Evolutionary conservation across 2,888 invertebrate genomes (phyloP), one percentile per base, ranked within the genome.

Genomic region (Drosophila prostipennis): DNA sequence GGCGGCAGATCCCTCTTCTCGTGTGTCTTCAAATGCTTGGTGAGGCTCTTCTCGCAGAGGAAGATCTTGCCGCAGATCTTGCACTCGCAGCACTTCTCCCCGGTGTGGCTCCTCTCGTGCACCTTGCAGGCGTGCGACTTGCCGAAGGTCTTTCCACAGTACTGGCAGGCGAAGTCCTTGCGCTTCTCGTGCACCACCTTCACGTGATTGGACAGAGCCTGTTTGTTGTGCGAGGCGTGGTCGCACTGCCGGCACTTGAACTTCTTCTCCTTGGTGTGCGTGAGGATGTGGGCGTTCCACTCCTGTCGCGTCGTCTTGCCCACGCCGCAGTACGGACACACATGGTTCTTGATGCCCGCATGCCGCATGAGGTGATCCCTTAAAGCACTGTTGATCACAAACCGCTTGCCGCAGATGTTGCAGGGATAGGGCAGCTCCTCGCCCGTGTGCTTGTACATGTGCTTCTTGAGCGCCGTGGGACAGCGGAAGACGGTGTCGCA

Each of bases 301-400:
- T 91, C 91, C 45, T 91, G 91, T 0, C 91, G 76, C 3, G 91
- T 91, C 1, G 91, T 91, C 55, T 91, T 91, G 13, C 89, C 91
- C 19, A 90, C 90, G 4, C 91, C 91, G 46, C 91, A 91, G 40
- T 91, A 90, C 0, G 91, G 91, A 40, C 91, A 91, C 2, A 91
- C 90, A 46, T 91, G 91, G 34, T 91, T 91, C 60, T 91, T 91
- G 51, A 91, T 91, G n/a, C 91, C 91, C 0, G 91, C 90, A 61
- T 91, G 91, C 0, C 91, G 89, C 87, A 91, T 91, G 16, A 91
- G 64, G 63, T 91, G 91, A 67, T 91, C 91, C 49, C 91, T 84
- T 4, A 91, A 78, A 1, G 91, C 91, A 34, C 90, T 89, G 46
- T 90, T 91, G 13, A 91, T 91, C 8, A 91, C 91, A 52, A 91